Conservation (phyloP, 2,113 vertebrate genomes). For the Monarcha castaneiventris region DNA sequence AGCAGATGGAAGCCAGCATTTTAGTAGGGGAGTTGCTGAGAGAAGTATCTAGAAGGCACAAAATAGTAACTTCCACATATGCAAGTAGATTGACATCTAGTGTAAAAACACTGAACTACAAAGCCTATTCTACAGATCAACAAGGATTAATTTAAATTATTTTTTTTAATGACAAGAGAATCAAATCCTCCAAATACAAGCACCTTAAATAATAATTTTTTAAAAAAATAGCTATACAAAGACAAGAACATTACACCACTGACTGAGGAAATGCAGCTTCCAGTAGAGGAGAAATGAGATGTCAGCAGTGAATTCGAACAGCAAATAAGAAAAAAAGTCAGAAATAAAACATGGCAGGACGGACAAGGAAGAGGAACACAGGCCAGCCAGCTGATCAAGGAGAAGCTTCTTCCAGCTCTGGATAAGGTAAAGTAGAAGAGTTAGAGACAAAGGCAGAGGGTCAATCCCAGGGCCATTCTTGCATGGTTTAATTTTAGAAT, state of each 20-base stretch:
- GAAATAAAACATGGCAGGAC: not conserved
- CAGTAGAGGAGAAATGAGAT: not conserved
- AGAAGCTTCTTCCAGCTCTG: not conserved
- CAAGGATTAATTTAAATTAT: not conserved
- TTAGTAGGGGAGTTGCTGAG: not conserved
- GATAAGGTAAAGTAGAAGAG: not conserved
- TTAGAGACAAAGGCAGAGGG: not conserved
- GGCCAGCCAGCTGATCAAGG: not conserved
- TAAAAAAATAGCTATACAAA: not conserved
- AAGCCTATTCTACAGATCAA: not conserved
- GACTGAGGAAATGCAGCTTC: not conserved
- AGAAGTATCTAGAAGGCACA: slow-evolving; percentile 63
- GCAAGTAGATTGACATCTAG: slow-evolving; percentile 67
- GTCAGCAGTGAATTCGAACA: not conserved
- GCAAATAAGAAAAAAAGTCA: not conserved
- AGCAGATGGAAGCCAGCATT: not conserved
- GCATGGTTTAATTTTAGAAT: not conserved
- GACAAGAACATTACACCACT: not conserved
- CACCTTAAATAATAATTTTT: not conserved
- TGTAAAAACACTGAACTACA: slow-evolving; percentile 54
- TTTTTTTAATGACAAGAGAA: not conserved
- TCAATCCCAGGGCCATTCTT: too few species aligned
- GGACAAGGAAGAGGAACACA: not conserved
- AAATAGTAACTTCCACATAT: not conserved
- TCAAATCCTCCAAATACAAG: not conserved